phyloP scores from a whole-genome alignment of 2,113 vertebrate genomes.

The Oreocharis arfaki region DNA sequence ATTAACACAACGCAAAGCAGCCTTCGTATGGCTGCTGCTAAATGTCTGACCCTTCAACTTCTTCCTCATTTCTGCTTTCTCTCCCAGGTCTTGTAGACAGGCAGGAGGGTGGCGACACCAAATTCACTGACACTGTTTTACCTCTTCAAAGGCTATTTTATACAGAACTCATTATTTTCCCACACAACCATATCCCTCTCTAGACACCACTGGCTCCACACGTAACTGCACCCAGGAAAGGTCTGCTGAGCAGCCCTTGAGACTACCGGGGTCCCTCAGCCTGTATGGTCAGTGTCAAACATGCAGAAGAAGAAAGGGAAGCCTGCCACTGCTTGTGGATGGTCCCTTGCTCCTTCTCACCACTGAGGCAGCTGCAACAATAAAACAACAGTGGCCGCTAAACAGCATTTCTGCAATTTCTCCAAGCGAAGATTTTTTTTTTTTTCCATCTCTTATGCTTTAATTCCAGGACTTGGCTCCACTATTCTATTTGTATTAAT shows the following conservation, averaged over 20 bases:
- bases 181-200: not conserved
- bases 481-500: not conserved
- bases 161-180: not conserved
- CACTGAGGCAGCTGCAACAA: not conserved
- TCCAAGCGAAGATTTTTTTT: not conserved
- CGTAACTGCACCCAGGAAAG: not conserved
- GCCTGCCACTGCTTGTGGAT: rapidly evolving
- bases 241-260: not conserved
- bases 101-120: not conserved
- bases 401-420: not conserved
- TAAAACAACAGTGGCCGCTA: not conserved
- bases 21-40: not conserved
- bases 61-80: not conserved
- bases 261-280: not conserved
- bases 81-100: not conserved
- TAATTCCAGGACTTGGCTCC: not conserved
- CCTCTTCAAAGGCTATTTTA: not conserved
- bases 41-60: not conserved
- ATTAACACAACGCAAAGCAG: not conserved
- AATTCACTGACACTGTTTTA: not conserved
- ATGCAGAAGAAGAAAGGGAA: not conserved
- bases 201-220: not conserved
- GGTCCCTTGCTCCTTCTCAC: not conserved
- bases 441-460: not conserved
- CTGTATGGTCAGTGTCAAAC: not conserved